These are phyloP conservation scores for Holacanthus passer DNA, from an alignment of 2,113 vertebrate genomes.

Conservation along the genomic window DNA sequence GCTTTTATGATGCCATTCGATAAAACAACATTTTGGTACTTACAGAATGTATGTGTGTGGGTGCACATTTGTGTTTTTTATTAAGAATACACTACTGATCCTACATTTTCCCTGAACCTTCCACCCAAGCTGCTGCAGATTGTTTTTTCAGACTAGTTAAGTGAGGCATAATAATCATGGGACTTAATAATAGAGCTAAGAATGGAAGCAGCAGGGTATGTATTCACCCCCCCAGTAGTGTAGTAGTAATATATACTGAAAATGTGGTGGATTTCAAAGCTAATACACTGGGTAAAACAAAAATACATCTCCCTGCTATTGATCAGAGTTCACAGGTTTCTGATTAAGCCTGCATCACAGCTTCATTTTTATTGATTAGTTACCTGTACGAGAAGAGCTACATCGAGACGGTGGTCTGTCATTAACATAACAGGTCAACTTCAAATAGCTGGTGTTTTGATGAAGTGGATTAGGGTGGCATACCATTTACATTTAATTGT, in stretches of 20 bases:
- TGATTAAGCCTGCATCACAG: constrained; percentile 4
- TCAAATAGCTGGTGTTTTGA: neutral
- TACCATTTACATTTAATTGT: neutral
- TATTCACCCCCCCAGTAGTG: constrained; percentile 20
- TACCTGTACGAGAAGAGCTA: neutral
- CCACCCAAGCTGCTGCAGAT: constrained; percentile 14
- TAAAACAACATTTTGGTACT: neutral
- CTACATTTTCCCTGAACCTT: constrained; percentile 7
- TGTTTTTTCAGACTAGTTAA: constrained; percentile 17
- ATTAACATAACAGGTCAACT: neutral
- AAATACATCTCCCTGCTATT: neutral
- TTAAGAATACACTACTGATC: neutral
- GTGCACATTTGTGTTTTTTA: neutral
- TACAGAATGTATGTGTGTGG: neutral
- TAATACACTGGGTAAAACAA: neutral
- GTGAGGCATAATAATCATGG: constrained; percentile 39
- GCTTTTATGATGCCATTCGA: neutral
- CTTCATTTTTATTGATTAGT: constrained; percentile 20
- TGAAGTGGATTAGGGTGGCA: neutral
- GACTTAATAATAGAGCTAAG: constrained; percentile 39
- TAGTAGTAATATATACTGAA: constrained; percentile 5
- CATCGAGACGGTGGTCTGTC: neutral
- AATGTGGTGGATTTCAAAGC: constrained; percentile 12
- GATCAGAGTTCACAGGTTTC: constrained; percentile 27
- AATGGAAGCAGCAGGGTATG: constrained; percentile 36